A percentile compares a stretch with the other conserved stretches of the same genome.
These are phyloP conservation scores for Genyomyrus donnyi DNA, from an alignment of 2,113 vertebrate genomes.

Conservation along the genomic window DNA sequence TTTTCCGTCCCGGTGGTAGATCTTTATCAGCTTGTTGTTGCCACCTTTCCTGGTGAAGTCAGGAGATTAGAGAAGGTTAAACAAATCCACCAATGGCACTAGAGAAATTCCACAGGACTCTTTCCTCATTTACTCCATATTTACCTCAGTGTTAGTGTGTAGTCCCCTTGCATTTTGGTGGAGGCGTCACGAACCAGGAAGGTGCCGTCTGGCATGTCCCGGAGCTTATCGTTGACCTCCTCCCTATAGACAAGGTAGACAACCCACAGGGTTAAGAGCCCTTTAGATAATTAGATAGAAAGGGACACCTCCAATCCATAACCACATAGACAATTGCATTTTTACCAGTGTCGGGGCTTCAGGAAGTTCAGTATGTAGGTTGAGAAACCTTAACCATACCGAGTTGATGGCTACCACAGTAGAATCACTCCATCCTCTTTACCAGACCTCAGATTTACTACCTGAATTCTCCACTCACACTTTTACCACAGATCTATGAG, in stretches of 20 bases:
- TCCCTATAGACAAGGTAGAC: slow-evolving; percentile 63
- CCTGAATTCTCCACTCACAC: background rate
- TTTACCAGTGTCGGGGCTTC: background rate
- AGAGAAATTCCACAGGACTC: background rate
- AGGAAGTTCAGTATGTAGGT: background rate
- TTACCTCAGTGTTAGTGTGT: slow-evolving; percentile 87
- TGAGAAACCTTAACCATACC: background rate
- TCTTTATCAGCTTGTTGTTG: slow-evolving; percentile 97
- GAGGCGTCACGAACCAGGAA: slow-evolving; percentile 93
- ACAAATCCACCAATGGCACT: background rate
- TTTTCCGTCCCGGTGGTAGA: slow-evolving; percentile 87
- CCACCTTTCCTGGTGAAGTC: slow-evolving; percentile 79
- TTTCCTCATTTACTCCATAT: slow-evolving; percentile 51
- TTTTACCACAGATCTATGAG: background rate
- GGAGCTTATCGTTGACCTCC: slow-evolving; percentile 90
- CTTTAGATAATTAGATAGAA: background rate
- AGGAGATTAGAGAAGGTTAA: background rate
- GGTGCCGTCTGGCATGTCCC: slow-evolving; percentile 93
- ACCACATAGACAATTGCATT: background rate
- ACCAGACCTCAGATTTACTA: background rate
- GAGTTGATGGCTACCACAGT: background rate
- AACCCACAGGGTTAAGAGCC: background rate
- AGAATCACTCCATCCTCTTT: background rate
- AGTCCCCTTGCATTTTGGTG: slow-evolving; percentile 93
- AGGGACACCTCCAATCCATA: background rate